Percentiles rank a stretch among this genome's conserved stretches.
These are phyloP conservation scores for Spondyliosoma cantharus DNA, from an alignment of 2,797 vertebrate genomes.

Conservation along the genomic window DNA sequence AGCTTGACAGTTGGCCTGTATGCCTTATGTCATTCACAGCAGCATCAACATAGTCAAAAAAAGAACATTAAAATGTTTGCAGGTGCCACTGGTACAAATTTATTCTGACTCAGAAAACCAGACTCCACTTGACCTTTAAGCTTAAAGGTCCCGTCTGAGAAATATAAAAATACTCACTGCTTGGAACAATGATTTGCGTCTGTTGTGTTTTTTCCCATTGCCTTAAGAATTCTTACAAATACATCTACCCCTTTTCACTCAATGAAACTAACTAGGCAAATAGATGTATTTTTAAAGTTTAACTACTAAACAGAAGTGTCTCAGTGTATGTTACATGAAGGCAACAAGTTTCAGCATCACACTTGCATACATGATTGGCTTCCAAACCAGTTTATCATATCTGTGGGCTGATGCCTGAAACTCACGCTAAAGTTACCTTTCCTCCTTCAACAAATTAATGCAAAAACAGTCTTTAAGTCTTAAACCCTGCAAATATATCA, in stretches of 20 bases:
- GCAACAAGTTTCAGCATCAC: background rate
- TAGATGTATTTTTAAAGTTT: no score
- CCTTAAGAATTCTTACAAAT: background rate
- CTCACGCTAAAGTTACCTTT: background rate
- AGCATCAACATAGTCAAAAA: conserved; percentile 19
- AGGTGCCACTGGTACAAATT: background rate
- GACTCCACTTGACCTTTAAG: background rate
- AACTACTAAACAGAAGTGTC: no score
- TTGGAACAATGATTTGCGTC: background rate
- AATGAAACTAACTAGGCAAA: background rate
- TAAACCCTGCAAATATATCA: background rate
- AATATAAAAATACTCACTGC: background rate
- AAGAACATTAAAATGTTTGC: background rate
- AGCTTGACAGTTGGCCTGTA: conserved; percentile 49
- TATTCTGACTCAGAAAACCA: background rate
- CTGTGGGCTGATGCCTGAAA: background rate
- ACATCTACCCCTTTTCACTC: background rate
- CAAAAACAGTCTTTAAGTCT: background rate
- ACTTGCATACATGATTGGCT: background rate
- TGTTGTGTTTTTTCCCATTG: background rate
- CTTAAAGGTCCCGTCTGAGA: background rate
- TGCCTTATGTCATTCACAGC: conserved; percentile 39
- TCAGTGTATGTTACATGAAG: background rate
- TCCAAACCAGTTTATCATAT: background rate
- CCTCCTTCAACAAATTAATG: background rate